These are phyloP conservation scores for Mylabris phalerata DNA, from an alignment of 1,140 invertebrate genomes.

Conservation along the genomic window DNA sequence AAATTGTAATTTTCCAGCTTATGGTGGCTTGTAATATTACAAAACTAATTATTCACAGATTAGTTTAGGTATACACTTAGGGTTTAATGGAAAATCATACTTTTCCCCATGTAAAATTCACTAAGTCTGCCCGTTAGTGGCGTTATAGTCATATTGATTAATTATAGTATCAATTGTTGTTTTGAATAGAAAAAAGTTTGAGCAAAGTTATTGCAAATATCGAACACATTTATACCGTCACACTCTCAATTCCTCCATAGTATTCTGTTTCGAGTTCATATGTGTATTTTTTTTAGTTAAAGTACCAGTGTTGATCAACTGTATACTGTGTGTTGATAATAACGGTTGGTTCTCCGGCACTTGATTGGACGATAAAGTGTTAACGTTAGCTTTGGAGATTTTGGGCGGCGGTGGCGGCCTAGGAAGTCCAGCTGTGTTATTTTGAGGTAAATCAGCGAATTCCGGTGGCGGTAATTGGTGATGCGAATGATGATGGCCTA, in stretches of 20 bases:
- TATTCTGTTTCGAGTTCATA: slow-evolving; percentile 53
- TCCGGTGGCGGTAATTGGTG: slow-evolving; percentile 72
- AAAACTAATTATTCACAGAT: slow-evolving; percentile 12
- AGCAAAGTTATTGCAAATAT: slow-evolving; percentile 30
- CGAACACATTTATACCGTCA: slow-evolving; percentile 49
- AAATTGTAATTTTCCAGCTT: too few relatives aligned
- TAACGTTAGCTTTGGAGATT: slow-evolving; percentile 55
- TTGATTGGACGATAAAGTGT: slow-evolving; percentile 51
- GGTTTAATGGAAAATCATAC: neutral
- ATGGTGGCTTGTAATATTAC: too few relatives aligned
- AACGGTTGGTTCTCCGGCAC: slow-evolving; percentile 55
- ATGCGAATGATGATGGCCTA: slow-evolving; percentile 61
- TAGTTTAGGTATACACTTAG: slow-evolving; percentile 12
- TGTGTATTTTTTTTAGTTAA: slow-evolving; percentile 60
- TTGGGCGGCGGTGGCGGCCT: slow-evolving; percentile 70
- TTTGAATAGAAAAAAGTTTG: slow-evolving; percentile 26
- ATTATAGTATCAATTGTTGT: too few relatives aligned
- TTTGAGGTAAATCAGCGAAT: slow-evolving; percentile 66
- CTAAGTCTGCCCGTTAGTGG: too few relatives aligned
- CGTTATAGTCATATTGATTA: neutral
- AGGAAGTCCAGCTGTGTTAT: slow-evolving; percentile 57
- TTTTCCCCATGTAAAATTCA: too few relatives aligned
- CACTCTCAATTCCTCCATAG: slow-evolving; percentile 72
- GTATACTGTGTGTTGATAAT: slow-evolving; percentile 57
- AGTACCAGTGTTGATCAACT: slow-evolving; percentile 59